A percentile compares a stretch with the other conserved stretches of the same genome.
These are phyloP conservation scores for Microtus richardsoni DNA, from an alignment of 2,113 vertebrate species.

Conservation along the genomic window DNA sequence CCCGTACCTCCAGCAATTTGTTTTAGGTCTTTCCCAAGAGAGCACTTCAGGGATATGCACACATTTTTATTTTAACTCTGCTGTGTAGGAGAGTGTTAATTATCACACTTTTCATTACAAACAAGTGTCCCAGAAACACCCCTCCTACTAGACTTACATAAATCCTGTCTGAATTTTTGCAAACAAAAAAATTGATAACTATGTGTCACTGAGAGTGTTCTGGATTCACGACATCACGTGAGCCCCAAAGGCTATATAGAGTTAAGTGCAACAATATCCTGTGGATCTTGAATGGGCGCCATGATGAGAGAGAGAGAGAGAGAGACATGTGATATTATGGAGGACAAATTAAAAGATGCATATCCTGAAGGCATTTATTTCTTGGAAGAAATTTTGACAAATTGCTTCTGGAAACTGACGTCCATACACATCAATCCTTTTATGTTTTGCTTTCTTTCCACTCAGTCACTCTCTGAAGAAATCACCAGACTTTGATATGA, in stretches of 20 bases:
- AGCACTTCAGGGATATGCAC: background rate
- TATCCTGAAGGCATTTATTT: background rate
- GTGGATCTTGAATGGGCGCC: background rate
- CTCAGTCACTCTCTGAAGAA: background rate
- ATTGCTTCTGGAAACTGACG: background rate
- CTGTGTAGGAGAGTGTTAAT: background rate
- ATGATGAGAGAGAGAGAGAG: background rate
- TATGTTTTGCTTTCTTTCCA: background rate
- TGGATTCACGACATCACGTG: background rate
- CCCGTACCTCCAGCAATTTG: background rate
- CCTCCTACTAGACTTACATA: slow-evolving; percentile 1
- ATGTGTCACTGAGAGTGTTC: background rate
- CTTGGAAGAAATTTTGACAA: background rate
- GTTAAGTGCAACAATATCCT: slow-evolving; percentile 30
- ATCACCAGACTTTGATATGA: background rate
- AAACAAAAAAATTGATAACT: slow-evolving; percentile 33
- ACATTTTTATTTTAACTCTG: background rate
- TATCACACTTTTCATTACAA: background rate
- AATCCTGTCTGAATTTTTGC: background rate
- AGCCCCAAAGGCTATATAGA: background rate
- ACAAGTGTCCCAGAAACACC: slow-evolving; percentile 38
- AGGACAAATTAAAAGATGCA: background rate
- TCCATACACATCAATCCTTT: background rate
- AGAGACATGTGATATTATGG: background rate
- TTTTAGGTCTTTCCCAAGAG: background rate